Evolutionary conservation across 2,797 vertebrate species (phyloP).

Genomic region (Tolypeutes matacus): DNA sequence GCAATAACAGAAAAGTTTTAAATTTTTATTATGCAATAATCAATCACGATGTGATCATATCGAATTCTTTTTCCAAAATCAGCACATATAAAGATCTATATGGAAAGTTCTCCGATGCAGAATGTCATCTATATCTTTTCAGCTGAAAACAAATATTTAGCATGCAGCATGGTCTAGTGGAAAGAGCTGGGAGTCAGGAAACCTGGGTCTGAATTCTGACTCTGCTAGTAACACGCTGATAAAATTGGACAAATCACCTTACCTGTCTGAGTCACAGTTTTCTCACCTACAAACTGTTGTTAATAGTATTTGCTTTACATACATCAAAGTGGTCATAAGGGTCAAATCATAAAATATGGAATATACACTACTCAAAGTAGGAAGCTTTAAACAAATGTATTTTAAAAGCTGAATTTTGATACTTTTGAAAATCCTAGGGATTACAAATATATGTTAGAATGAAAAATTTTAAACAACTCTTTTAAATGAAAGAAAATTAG

Average conservation of each 20-base stretch:
- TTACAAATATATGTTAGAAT: not conserved
- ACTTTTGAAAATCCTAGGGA: constrained; percentile 38
- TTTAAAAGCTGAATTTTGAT: constrained; percentile 28
- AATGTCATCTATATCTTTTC: not conserved
- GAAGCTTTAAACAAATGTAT: not conserved
- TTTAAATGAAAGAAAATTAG: constrained; percentile 52
- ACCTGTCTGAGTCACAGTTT: not conserved
- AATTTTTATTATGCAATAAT: not conserved
- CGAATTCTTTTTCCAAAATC: constrained; percentile 9
- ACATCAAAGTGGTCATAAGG: not conserved
- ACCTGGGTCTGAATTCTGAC: not conserved
- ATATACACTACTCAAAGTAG: constrained; percentile 20
- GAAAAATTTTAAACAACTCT: not conserved
- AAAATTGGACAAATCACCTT: not conserved
- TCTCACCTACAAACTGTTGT: not conserved
- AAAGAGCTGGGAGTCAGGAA: not conserved
- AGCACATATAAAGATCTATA: not conserved
- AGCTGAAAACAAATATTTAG: not conserved
- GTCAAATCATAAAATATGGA: not conserved
- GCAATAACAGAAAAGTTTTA: not conserved
- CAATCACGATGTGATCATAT: not conserved
- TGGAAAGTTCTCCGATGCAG: not conserved
- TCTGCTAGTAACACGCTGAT: not conserved
- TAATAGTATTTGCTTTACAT: constrained; percentile 5
- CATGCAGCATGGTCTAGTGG: not conserved